Conservation (phyloP, 2,888 invertebrate species). For the Cloeon dipterum region DNA sequence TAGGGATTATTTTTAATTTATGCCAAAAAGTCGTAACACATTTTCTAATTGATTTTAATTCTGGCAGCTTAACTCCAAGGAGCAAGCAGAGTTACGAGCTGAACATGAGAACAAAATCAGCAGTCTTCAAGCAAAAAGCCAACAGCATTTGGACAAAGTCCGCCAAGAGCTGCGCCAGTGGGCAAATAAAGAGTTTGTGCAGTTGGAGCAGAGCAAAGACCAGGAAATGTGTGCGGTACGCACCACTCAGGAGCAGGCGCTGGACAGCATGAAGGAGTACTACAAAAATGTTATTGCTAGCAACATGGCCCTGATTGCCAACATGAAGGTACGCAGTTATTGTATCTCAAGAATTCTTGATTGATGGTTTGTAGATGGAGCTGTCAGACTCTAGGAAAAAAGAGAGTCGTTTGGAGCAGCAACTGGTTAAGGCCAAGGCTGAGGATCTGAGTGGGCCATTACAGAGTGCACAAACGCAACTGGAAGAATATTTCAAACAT, state of each 20-base stretch:
- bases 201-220: constrained; percentile 81
- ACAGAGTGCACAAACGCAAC: constrained; percentile 41
- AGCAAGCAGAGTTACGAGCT: constrained; percentile 29
- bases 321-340: constrained; percentile 66
- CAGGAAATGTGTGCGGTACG: constrained; percentile 61
- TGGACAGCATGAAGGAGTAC: constrained; percentile 78
- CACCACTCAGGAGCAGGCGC: constrained; percentile 57
- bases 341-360: background rate
- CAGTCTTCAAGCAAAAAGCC: constrained; percentile 44
- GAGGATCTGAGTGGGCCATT: constrained; percentile 57
- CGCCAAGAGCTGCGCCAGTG: constrained; percentile 47
- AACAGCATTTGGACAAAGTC: constrained; percentile 46
- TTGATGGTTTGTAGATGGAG: constrained; percentile 29
- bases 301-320: constrained; percentile 74
- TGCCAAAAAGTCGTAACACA: too few relatives aligned
- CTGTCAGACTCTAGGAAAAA: constrained; percentile 30
- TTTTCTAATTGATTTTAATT: constrained; percentile 1
- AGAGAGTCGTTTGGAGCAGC: constrained; percentile 33
- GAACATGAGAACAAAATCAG: constrained; percentile 41
- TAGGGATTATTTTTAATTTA: too few relatives aligned
- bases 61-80: constrained; percentile 21
- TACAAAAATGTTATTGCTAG: constrained; percentile 88
- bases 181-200: constrained; percentile 61
- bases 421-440: constrained; percentile 35
- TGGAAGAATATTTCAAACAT: constrained; percentile 47